A percentile compares a stretch with the other conserved stretches of the same genome.
Evolutionary conservation across 2,113 vertebrate genomes (phyloP).

Genomic region (Rhinichthys klamathensis): DNA sequence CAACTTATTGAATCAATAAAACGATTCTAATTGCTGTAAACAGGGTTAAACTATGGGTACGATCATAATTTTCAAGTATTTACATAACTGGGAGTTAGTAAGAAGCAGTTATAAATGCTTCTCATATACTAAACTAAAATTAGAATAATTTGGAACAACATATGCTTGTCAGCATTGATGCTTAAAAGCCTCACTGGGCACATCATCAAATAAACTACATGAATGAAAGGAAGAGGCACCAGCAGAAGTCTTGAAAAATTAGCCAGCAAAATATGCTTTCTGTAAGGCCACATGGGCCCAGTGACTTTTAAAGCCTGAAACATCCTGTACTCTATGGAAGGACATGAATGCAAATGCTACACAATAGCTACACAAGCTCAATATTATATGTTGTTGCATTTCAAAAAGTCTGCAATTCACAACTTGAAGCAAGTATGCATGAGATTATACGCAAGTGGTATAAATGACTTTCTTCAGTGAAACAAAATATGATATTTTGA

Average conservation of each 20-base stretch:
- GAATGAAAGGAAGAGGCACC: not conserved
- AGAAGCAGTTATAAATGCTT: not conserved
- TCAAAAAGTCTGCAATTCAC: too few species aligned
- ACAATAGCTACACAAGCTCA: too few species aligned
- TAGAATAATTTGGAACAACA: not conserved
- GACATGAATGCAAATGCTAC: too few species aligned
- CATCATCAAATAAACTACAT: constrained; percentile 17
- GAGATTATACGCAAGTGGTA: too few species aligned
- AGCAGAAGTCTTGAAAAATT: not conserved
- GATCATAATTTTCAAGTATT: not conserved
- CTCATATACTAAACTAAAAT: not conserved
- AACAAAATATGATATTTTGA: too few species aligned
- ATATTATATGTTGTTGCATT: too few species aligned
- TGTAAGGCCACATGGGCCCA: not conserved
- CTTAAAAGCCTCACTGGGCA: not conserved
- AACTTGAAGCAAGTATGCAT: too few species aligned
- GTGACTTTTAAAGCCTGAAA: not conserved
- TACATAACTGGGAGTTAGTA: not conserved
- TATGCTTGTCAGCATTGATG: not conserved
- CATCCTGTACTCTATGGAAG: too few species aligned
- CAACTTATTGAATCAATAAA: constrained; percentile 37
- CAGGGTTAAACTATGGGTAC: not conserved
- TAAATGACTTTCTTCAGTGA: too few species aligned
- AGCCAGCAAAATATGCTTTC: not conserved
- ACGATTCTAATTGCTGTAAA: not conserved